Base-by-base conservation (phyloP, 1,140 invertebrate species). In the Sminthurides bifidus region DNA sequence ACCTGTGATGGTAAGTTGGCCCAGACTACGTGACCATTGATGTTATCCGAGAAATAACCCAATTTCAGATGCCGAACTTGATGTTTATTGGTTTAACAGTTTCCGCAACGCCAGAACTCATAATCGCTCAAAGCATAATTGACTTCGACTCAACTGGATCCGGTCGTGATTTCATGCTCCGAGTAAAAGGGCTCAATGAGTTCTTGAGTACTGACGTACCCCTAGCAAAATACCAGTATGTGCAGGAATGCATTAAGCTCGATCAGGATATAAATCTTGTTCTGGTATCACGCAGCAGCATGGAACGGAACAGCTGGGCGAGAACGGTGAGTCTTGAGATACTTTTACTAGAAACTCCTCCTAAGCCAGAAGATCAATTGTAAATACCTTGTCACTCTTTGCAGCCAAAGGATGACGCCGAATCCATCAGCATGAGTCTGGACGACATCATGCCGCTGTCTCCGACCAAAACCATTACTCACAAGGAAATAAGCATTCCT, bases 231-330 rank as follows among this genome's bases (percentile, higher is more conserved):
- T 92, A 93, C 73, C 87, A 92, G 68, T 94, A 93, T 72, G 83
- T 94, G 54, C 87, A 93, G 68, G 82, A 88, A 62, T 95, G 92
- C 72, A 84, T 95, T 37, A 92, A 95, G 69, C 72, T 93, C 65
- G 92, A 95, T 70, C 80, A 84, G 69, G 91, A 95, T 74, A 85
- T 96, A 1, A 75, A 81, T 52, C 74, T 97, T 56, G 83, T 81
- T 26, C 65, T 81, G 37, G 63, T 77, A 41, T 74, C 87, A 41
- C 76, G 81, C 59, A 79, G 83, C 6, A 79, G 82, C 52, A 73
- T 84, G 48, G 73, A 77, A 58, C 71, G 52, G 44, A 46, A 76
- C 63, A 78, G 79, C 1, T 80, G 85, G 57, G 76, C 80, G 1
- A 72, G 85, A 71, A 84, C 82, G 8, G 81, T 83, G 73, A 76